Evolutionary conservation across 2,888 invertebrate genomes (phyloP), one percentile per base, ranked within the genome.

Genomic region (Zygogramma bicolorata): DNA sequence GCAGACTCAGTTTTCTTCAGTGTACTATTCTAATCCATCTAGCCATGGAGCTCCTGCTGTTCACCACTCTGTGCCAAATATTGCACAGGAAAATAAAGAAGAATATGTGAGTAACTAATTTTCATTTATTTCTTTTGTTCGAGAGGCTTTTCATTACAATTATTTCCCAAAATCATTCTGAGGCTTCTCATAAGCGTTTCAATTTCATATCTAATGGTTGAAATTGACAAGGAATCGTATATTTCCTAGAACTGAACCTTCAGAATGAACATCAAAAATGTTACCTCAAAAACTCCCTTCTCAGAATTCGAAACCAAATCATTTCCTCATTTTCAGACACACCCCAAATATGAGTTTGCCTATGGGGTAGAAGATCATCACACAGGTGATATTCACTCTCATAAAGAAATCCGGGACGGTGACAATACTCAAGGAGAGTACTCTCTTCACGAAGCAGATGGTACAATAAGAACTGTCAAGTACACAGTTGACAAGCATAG

Each of bases 331-430:
- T 46, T 46, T 38, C 79, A 92, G 92, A 93, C 93, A 1, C 91
- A 92, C 82, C 94, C 94, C n/a, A 93, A 93, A 84, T 94, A 94
- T 82, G 89, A 90, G 57, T 94, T 93, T 85, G 90, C 92, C 0
- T 94, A 94, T 81, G 93, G 93, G 61, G 92, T 94, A 49, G 91
- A 93, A 80, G 94, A 94, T 86, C 93, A 92, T 6, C 88, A 90
- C 77, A 92, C 92, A 22, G 93, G 93, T 65, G 93, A 94, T 85
- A 90, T 90, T 67, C 94, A 94, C 86, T 91, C 91, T 81, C 93
- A 93, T 79, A 90, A 92, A 78, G 94, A 94, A 84, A 89, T 90
- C 10, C 89, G 94, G 61, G 90, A 93, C 79, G 94, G 94, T 4
- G 93, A 94, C 81, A 90, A 90, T 0, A 93, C 94, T n/a, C 89